phyloP scores from a whole-genome alignment of 2,113 vertebrate genomes.

The Raja brachyura region DNA sequence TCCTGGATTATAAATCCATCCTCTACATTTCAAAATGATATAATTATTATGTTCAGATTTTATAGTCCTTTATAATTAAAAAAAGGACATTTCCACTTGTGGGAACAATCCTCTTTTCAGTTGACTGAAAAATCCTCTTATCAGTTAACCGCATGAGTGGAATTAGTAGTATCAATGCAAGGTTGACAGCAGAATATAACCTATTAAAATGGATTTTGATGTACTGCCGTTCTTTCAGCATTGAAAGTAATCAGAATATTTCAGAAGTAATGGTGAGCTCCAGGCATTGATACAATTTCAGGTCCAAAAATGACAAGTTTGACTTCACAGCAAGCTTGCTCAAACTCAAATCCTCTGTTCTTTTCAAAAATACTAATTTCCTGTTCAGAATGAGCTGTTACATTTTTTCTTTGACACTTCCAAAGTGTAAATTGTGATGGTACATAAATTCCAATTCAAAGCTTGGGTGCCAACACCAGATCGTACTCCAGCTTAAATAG shows the following conservation, averaged over 20 bases:
- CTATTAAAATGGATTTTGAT: conserved; percentile 30
- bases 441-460: neutral
- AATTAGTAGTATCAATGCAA: conserved; percentile 10
- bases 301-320: conserved; percentile 17
- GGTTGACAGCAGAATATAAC: neutral
- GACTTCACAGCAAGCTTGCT: neutral
- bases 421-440: neutral
- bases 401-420: neutral
- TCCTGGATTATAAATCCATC: neutral
- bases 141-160: conserved; percentile 18
- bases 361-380: conserved; percentile 19
- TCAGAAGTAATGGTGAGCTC: conserved; percentile 16
- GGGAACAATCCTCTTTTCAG: conserved; percentile 1
- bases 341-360: neutral
- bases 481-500: neutral
- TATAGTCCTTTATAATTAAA: conserved; percentile 21
- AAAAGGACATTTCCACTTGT: neutral
- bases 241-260: conserved; percentile 25
- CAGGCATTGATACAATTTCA: neutral
- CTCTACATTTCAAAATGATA: conserved; percentile 5
- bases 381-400: neutral
- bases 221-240: neutral
- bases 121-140: conserved; percentile 26
- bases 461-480: neutral
- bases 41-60: neutral